Evolutionary conservation across 2,113 vertebrate genomes (phyloP).

Genomic region (Leptobrachium ailaonicum): DNA sequence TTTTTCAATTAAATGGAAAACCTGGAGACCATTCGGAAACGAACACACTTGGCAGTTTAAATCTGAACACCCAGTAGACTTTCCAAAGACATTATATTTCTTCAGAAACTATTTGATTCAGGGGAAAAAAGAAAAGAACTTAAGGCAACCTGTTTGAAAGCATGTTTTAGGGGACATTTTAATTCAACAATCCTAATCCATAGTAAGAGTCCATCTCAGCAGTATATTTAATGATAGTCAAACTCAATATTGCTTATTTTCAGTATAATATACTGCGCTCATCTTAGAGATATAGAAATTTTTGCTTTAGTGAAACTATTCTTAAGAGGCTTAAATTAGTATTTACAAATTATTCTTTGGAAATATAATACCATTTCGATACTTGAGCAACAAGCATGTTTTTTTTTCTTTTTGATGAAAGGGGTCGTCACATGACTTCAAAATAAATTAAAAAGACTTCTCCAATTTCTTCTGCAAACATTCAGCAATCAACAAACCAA

Average conservation of each 20-base stretch:
- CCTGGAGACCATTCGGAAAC: background rate
- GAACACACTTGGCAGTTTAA: background rate
- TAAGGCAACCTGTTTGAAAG: background rate
- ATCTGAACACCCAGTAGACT: background rate
- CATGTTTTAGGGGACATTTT: background rate
- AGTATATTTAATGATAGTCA: constrained; percentile 18
- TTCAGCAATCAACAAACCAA: background rate
- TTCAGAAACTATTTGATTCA: background rate
- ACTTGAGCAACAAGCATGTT: background rate
- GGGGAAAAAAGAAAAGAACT: background rate
- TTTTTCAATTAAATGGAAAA: constrained; percentile 5
- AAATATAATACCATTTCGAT: constrained; percentile 16
- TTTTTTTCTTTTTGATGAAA: background rate
- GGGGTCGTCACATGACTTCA: background rate
- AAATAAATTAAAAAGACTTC: background rate
- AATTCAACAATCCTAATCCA: background rate
- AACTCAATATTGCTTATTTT: constrained; percentile 39
- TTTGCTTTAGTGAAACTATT: constrained; percentile 20
- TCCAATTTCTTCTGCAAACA: background rate
- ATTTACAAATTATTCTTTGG: constrained; percentile 47
- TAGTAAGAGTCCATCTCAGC: background rate
- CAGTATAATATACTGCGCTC: constrained; percentile 13
- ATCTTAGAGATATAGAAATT: constrained; percentile 3
- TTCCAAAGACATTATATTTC: background rate
- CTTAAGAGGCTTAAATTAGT: constrained; percentile 37